Percentiles rank a stretch among this genome's conserved stretches.
phyloP scores from a whole-genome alignment of 2,797 vertebrate genomes.

The Ctenopoma kingsleyae region DNA sequence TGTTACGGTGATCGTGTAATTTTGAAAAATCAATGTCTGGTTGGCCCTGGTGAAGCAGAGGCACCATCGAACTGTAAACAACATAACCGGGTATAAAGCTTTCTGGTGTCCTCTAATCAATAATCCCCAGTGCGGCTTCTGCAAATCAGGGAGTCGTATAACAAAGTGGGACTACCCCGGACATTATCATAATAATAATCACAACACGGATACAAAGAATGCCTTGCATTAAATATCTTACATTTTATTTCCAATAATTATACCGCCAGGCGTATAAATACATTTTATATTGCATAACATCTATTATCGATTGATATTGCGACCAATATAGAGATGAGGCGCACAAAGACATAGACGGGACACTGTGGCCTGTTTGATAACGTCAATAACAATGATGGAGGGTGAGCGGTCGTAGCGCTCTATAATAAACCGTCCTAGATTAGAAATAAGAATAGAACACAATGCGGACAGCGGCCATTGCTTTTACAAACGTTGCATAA shows the following conservation, averaged over 20 bases:
- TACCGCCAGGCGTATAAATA: no score
- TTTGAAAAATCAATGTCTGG: conserved; percentile 52
- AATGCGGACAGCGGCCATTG: conserved; percentile 1
- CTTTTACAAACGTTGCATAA: neutral
- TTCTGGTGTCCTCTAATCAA: conserved; percentile 61
- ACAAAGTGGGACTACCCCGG: conserved; percentile 50
- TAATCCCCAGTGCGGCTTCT: conserved; percentile 41
- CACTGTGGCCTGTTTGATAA: conserved; percentile 40
- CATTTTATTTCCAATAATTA: neutral
- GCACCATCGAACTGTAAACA: conserved; percentile 51
- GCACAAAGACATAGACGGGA: conserved; percentile 45
- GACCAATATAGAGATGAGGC: neutral
- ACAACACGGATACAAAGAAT: neutral
- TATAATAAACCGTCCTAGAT: conserved; percentile 70
- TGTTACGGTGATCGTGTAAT: conserved; percentile 27
- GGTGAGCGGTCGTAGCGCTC: conserved; percentile 35
- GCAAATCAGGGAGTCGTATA: conserved; percentile 55
- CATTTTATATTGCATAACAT: no score
- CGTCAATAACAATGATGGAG: conserved; percentile 66
- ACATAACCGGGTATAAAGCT: conserved; percentile 50
- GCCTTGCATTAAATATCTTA: neutral
- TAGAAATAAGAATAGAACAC: conserved; percentile 41
- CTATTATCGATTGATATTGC: neutral
- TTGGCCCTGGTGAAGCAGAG: conserved; percentile 30
- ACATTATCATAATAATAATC: conserved; percentile 35